A percentile compares a stretch with the other conserved stretches of the same genome.
Evolutionary conservation across 2,888 invertebrate species (phyloP).

Genomic region (Drosophila greeni): DNA sequence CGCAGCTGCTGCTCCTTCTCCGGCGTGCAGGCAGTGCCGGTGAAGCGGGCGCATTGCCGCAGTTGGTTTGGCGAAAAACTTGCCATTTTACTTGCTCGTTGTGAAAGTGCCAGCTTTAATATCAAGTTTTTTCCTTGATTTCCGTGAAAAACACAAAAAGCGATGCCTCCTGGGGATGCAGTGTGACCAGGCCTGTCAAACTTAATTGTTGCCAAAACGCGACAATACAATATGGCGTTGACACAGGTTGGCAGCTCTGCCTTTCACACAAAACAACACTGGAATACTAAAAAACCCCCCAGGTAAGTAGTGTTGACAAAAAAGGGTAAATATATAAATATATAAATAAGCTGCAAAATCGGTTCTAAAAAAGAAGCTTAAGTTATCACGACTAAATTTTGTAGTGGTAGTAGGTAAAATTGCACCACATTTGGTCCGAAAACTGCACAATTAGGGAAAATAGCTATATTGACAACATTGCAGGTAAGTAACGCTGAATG

Average conservation of each 20-base stretch:
- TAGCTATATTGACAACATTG: no score
- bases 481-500: no score
- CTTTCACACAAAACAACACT: neutral
- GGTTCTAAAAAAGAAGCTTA: no score
- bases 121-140: neutral
- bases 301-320: neutral
- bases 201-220: neutral
- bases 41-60: constrained; percentile 60
- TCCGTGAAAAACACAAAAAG: constrained; percentile 5
- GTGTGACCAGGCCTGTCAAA: constrained; percentile 4
- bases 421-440: no score
- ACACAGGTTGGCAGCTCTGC: neutral
- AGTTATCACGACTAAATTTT: no score
- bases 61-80: constrained; percentile 65
- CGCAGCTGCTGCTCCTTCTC: constrained; percentile 76
- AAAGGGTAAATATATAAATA: no score
- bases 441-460: no score
- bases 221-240: neutral
- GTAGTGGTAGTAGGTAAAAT: no score
- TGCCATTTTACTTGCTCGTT: constrained; percentile 41
- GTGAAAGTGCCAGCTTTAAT: neutral
- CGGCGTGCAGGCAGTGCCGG: constrained; percentile 56
- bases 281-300: neutral
- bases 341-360: no score
- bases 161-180: constrained; percentile 11